A percentile compares a stretch with the other conserved stretches of the same genome.
Evolutionary conservation across 92 coral and sea anemone species (phyloP).

Genomic region (Epizoanthus fatuus): DNA sequence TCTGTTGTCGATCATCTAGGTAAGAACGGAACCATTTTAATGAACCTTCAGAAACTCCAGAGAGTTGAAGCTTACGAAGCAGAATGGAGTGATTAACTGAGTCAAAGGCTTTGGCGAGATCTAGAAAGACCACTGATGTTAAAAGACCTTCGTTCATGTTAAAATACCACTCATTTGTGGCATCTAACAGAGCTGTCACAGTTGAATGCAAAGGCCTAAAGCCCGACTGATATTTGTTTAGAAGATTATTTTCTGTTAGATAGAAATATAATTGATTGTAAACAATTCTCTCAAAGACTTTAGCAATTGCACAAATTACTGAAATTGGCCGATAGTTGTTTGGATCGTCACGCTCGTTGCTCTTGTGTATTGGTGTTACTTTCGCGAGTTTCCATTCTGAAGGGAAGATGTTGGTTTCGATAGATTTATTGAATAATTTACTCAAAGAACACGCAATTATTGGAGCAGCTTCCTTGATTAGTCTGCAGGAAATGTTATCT

Average conservation of each 20-base stretch:
- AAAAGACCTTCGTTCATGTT: conserved; percentile 30
- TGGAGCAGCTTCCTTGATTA: conserved; percentile 39
- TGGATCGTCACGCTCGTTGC: conserved; percentile 1
- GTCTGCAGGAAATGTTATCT: conserved; percentile 6
- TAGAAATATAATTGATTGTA: conserved; percentile 7
- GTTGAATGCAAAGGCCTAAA: conserved; percentile 39
- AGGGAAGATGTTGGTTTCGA: conserved; percentile 11
- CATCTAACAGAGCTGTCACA: conserved; percentile 29
- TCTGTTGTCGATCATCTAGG: neutral
- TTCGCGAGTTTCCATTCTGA: conserved; percentile 20
- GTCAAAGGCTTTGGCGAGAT: conserved; percentile 14
- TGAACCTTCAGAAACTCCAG: too few relatives aligned
- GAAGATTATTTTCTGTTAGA: neutral
- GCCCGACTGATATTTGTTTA: conserved; percentile 38
- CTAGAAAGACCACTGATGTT: conserved; percentile 27
- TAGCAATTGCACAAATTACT: conserved; percentile 18
- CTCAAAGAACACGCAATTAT: conserved; percentile 13
- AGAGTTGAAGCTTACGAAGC: too few relatives aligned
- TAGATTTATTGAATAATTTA: conserved; percentile 12
- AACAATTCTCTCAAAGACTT: conserved; percentile 29
- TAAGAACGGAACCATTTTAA: neutral
- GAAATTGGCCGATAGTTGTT: conserved; percentile 8
- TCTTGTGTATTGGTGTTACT: neutral
- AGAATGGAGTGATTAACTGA: too few relatives aligned
- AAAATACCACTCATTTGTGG: conserved; percentile 31